Evolutionary conservation across 1,140 invertebrate genomes (phyloP).

Genomic region (Heliconius hermathena): DNA sequence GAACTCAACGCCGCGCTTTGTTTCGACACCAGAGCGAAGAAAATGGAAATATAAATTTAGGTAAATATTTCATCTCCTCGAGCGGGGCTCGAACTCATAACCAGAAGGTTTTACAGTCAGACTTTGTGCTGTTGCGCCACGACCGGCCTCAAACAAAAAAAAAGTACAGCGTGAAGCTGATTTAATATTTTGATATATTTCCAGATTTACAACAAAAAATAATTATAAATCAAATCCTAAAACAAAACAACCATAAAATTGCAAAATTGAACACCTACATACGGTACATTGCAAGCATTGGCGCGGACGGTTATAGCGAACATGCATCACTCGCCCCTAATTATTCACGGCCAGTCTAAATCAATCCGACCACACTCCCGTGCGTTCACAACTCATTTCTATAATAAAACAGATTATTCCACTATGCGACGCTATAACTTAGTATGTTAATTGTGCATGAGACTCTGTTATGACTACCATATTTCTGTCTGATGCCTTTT

Average conservation of each 20-base stretch:
- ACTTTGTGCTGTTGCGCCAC: too few relatives aligned
- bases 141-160: too few relatives aligned
- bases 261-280: neutral
- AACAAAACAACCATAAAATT: neutral
- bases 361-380: conserved; percentile 55
- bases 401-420: conserved; percentile 66
- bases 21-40: too few relatives aligned
- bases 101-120: too few relatives aligned
- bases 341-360: conserved; percentile 69
- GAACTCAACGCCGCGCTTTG: too few relatives aligned
- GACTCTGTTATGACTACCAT: conserved; percentile 57
- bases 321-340: conserved; percentile 66
- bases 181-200: too few relatives aligned
- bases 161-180: too few relatives aligned
- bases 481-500: conserved; percentile 42
- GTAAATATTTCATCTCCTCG: too few relatives aligned
- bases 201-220: too few relatives aligned
- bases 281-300: conserved; percentile 42
- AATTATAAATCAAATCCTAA: neutral
- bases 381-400: conserved; percentile 64
- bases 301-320: conserved; percentile 40
- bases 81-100: too few relatives aligned
- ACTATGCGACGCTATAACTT: conserved; percentile 59
- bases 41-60: too few relatives aligned
- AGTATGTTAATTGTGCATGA: conserved; percentile 59